Evolutionary conservation across 2,888 invertebrate species (phyloP).

Genomic region (Drosophila paranaensis): DNA sequence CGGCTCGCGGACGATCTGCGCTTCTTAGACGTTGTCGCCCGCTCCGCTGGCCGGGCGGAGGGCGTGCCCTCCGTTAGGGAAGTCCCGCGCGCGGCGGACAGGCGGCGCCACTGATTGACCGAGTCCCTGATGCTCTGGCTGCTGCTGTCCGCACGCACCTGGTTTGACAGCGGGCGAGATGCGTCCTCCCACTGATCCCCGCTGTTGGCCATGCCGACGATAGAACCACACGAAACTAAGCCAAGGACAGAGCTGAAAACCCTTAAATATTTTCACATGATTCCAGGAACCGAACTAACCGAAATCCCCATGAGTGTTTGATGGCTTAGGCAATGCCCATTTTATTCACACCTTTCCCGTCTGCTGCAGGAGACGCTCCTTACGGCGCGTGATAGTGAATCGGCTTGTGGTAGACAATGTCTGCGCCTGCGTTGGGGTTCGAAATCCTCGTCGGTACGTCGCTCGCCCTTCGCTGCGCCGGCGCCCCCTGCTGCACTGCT

Average conservation of each 20-base stretch:
- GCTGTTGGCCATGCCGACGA: background rate
- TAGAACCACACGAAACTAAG: background rate
- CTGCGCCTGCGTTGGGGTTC: background rate
- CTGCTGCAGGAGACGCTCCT: too few species aligned
- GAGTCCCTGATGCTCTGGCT: conserved; percentile 10
- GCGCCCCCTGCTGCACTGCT: too few species aligned
- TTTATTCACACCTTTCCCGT: too few species aligned
- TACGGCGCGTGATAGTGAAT: background rate
- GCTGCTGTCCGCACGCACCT: conserved; percentile 15
- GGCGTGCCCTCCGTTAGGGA: accelerated
- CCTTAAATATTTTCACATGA: background rate
- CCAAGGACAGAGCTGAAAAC: background rate
- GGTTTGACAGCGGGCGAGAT: accelerated
- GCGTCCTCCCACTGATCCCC: background rate
- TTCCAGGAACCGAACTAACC: background rate
- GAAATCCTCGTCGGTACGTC: conserved; percentile 19
- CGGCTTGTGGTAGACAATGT: conserved; percentile 21
- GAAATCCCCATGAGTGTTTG: background rate
- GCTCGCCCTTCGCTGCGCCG: background rate
- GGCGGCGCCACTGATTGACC: background rate
- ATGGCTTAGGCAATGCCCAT: background rate
- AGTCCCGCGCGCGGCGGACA: background rate
- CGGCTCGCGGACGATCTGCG: too few species aligned
- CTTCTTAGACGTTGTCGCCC: background rate
- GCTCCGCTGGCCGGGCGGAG: too few species aligned